Percentiles rank a stretch among this genome's conserved stretches.
Evolutionary conservation across 2,797 vertebrate genomes (phyloP).

Genomic region (Melanotaenia maccullochi): DNA sequence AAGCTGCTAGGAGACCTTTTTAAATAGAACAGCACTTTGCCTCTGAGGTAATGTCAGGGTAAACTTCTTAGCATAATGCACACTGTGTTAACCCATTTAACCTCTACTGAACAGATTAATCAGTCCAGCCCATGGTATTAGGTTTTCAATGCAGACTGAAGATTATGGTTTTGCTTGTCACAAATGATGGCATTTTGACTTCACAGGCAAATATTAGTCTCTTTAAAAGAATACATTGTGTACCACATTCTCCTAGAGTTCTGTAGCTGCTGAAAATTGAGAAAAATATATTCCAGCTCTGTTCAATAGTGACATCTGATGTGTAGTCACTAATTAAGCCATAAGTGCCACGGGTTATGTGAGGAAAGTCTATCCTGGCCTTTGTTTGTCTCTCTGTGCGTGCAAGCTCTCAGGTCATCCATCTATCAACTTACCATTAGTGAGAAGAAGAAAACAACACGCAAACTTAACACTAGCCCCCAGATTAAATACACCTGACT

Average conservation of each 20-base stretch:
- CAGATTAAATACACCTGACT: constrained; percentile 61
- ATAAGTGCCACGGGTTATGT: constrained; percentile 9
- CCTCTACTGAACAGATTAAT: constrained; percentile 34
- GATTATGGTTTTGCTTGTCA: constrained; percentile 49
- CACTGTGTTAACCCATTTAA: constrained; percentile 71
- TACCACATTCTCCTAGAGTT: constrained; percentile 2
- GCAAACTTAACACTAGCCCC: constrained; percentile 63
- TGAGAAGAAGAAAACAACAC: constrained; percentile 38
- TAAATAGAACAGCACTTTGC: constrained; percentile 55
- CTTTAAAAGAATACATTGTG: constrained; percentile 13
- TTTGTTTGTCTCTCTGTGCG: constrained; percentile 30
- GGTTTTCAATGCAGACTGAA: constrained; percentile 52
- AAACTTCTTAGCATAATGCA: constrained; percentile 66
- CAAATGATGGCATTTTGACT: constrained; percentile 41
- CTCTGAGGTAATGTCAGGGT: constrained; percentile 54
- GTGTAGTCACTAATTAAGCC: constrained; percentile 19
- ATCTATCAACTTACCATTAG: constrained; percentile 66
- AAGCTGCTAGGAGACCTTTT: constrained; percentile 34
- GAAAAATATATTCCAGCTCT: constrained; percentile 1
- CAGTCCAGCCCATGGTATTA: constrained; percentile 24
- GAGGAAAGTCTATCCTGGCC: constrained; percentile 21
- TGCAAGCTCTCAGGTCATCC: constrained; percentile 51
- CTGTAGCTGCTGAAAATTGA: constrained; percentile 4
- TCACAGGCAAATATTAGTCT: constrained; percentile 43
- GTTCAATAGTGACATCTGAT: constrained; percentile 13